Evolutionary conservation across 2,888 invertebrate species (phyloP), one percentile per base, ranked within the genome.

Genomic region (Icerya purchasi): DNA sequence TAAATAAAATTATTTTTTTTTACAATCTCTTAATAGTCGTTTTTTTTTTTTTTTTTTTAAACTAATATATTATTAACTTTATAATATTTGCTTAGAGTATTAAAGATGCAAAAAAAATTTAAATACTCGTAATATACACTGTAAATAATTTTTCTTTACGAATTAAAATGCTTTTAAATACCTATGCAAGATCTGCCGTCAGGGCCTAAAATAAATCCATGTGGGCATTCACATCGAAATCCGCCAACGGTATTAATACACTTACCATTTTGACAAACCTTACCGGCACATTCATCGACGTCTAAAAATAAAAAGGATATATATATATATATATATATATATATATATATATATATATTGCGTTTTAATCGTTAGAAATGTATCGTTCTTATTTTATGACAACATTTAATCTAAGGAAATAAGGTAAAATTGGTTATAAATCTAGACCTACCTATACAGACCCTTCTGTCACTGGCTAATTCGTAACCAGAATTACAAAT

Each of bases 171-270:
- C 22, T 14, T 50, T 14, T 22, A 65, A 67, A 67, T 69, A 84
- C 84, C 84, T 65, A 84, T 72, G 69, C 89, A 89, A 22, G 83
- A 81, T 67, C 84, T 74, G 36, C 87, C 87, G 69, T 87, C 87
- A 49, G 80, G 80, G 58, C 84, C 84, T 10, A 84, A 71, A 64
- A 76, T 78, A 67, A 83, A 82, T 24, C 83, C 83, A 2, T 76
- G 71, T 61, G 77, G 74, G 67, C 84, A 84, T 66, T 82, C 79
- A 69, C 84, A 84, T 19, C 78, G 73, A 68, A 80, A 84, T 68
- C 81, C 83, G 20, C 84, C 84, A 23, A 77, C 77, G 1, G 79
- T 79, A 69, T 84, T 84, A 66, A 77, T 76, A 68, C 84, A 84
- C 18, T 75, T 75, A 1, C 84, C 84, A 68, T 80, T 80, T 63